Conservation (phyloP, 1,140 invertebrate species). For the Neodiprion virginianus region DNA sequence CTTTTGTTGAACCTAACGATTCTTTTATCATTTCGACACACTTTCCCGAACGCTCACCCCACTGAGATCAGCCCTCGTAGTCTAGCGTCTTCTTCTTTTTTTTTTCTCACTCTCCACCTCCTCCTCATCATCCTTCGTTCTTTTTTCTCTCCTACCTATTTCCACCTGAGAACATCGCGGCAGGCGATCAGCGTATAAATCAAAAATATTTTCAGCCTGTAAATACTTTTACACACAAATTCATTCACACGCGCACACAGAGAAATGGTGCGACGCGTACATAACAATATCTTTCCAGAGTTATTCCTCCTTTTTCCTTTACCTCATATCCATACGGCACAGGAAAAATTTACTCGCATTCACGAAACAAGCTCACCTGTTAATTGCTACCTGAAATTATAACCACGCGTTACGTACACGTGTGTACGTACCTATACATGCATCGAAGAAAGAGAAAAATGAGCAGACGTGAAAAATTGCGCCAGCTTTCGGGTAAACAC, state of each 20-base stretch:
- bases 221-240: no score
- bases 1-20: constrained; percentile 30
- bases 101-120: background rate
- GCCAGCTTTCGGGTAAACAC: background rate
- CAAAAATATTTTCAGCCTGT: constrained; percentile 1
- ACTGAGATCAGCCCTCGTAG: background rate
- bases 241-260: background rate
- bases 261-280: background rate
- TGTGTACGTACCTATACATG: background rate
- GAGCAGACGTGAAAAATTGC: background rate
- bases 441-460: background rate
- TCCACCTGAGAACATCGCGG: constrained; percentile 4
- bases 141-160: constrained; percentile 6
- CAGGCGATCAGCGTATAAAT: constrained; percentile 4
- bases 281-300: background rate
- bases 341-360: no score
- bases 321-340: no score
- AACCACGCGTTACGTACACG: background rate
- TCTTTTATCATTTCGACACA: constrained; percentile 49
- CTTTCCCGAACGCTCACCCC: constrained; percentile 30
- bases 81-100: background rate
- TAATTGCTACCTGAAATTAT: background rate
- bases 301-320: background rate
- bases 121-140: constrained; percentile 23
- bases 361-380: background rate